Base-by-base conservation (phyloP, 2,113 vertebrate genomes). In the Machaerirhynchus nigripectus region DNA sequence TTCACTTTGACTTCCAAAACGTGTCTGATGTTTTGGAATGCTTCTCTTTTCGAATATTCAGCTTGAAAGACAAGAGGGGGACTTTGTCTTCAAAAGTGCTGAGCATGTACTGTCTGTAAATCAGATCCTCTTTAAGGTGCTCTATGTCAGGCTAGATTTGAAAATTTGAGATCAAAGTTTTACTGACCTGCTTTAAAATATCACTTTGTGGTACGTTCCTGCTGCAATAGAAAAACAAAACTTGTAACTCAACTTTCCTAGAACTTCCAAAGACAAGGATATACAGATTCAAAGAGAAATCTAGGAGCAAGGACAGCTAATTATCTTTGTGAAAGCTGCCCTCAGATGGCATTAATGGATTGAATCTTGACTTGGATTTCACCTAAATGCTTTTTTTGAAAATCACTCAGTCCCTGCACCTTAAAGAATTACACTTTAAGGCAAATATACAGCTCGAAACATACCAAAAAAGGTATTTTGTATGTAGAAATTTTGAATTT, bases 121-220 rank as follows among this genome's bases (percentile, higher is more conserved):
- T 90, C 75, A 33, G 15, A 69, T 42, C 46, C 33, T 50, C 50
- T 92, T 65, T 64, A 73, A 83, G 85, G 57, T 80, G 33, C 44
- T 76, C 28, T 11, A n/a, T 42, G 79, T 39, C 83, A 77, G 79
- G 80, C 28, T 40, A 7, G n/a, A 76, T n/a, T 39, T 50, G 76
- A 95, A 95, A 89, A 81, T n/a, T 23, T 44, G 33, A 95, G 69
- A 95, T 95, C 89, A 95, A 92, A 95, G 87, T 88, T 95, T 91
- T 67, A 92, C 40, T 84, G 89, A 86, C 77, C 64, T 0, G 56
- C 74, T 97, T 92, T 95, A 87, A 92, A 85, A 79, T 73, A 82
- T 46, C 67, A 57, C 30, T 93, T 93, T 77, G 40, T 88, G 67
- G 2, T 82, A 73, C 57, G 35, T 61, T 83, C 74, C 87, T 87